Evolutionary conservation across 2,888 invertebrate species (phyloP).

Genomic region (Nephrotoma guestfalica): DNA sequence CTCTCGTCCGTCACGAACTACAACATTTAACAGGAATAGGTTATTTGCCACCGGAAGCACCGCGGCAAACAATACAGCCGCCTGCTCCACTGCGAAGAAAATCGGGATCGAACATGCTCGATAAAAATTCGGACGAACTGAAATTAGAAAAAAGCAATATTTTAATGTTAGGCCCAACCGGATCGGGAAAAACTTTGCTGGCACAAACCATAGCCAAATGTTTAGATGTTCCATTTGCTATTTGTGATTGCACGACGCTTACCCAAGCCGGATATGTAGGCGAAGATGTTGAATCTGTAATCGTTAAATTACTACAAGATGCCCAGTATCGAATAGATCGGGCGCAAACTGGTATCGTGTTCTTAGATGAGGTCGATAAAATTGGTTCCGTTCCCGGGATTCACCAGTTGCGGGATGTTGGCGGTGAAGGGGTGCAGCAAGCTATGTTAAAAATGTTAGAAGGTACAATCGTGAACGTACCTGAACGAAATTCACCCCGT

Average conservation of each 20-base stretch:
- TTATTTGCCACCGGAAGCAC: conserved; percentile 33
- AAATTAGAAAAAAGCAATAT: conserved; percentile 94
- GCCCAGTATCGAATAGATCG: conserved; percentile 95
- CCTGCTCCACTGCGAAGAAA: conserved; percentile 18
- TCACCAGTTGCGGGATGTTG: conserved; percentile 85
- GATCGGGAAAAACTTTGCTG: conserved; percentile 91
- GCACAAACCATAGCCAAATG: conserved; percentile 97
- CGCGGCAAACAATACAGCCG: conserved; percentile 19
- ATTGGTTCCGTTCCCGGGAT: conserved; percentile 93
- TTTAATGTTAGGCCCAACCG: conserved; percentile 89
- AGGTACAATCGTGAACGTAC: conserved; percentile 95
- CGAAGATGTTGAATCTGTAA: conserved; percentile 98
- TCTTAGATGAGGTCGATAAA: conserved; percentile 97
- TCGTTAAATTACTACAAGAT: conserved; percentile 89
- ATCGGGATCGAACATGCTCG: conserved; percentile 64
- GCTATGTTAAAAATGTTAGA: conserved; percentile 96
- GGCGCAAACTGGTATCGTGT: conserved; percentile 97
- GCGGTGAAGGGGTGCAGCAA: conserved; percentile 97
- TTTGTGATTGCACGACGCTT: conserved; percentile 93
- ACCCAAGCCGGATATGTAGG: conserved; percentile 97
- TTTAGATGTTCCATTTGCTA: conserved; percentile 96
- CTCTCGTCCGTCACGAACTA: conserved; percentile 43
- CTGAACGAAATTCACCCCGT: conserved; percentile 81
- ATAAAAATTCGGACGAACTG: conserved; percentile 66
- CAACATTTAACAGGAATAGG: conserved; percentile 72